These are phyloP conservation scores for Nephrocerus scutellatus DNA, from an alignment of 2,888 invertebrate genomes.

Conservation along the genomic window DNA sequence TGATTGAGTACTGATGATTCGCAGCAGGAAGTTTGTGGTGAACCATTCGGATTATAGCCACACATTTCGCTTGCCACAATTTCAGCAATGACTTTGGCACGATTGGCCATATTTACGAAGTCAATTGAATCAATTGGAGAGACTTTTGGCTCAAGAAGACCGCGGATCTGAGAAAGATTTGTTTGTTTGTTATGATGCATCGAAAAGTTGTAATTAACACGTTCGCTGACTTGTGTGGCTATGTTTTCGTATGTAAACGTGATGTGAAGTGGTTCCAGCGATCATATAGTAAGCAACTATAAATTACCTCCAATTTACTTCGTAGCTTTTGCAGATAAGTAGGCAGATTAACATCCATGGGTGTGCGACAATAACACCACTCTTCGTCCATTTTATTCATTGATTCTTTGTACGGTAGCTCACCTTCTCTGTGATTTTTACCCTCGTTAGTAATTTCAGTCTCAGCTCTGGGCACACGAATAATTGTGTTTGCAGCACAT, in stretches of 20 bases:
- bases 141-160: too few relatives aligned
- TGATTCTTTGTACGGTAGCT: too few relatives aligned
- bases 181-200: too few relatives aligned
- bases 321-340: slow-evolving; percentile 28
- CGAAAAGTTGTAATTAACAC: too few relatives aligned
- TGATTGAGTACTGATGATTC: slow-evolving; percentile 49
- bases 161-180: too few relatives aligned
- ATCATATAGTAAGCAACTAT: neutral
- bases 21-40: slow-evolving; percentile 44
- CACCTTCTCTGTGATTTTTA: too few relatives aligned
- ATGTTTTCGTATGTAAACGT: too few relatives aligned
- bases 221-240: too few relatives aligned
- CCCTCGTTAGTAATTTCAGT: too few relatives aligned
- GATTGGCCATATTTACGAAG: slow-evolving; percentile 36
- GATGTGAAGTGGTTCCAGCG: too few relatives aligned
- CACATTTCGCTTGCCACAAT: slow-evolving; percentile 53
- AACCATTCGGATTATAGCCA: slow-evolving; percentile 46
- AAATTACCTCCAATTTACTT: slow-evolving; percentile 26
- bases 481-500: neutral
- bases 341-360: slow-evolving; percentile 30
- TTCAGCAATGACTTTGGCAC: slow-evolving; percentile 47
- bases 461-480: neutral
- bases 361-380: slow-evolving; percentile 38
- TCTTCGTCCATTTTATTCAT: too few relatives aligned
- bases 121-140: too few relatives aligned